A percentile compares a stretch with the other conserved stretches of the same genome.
Conservation (phyloP, 2,113 vertebrate genomes). For the Gadus macrocephalus region DNA sequence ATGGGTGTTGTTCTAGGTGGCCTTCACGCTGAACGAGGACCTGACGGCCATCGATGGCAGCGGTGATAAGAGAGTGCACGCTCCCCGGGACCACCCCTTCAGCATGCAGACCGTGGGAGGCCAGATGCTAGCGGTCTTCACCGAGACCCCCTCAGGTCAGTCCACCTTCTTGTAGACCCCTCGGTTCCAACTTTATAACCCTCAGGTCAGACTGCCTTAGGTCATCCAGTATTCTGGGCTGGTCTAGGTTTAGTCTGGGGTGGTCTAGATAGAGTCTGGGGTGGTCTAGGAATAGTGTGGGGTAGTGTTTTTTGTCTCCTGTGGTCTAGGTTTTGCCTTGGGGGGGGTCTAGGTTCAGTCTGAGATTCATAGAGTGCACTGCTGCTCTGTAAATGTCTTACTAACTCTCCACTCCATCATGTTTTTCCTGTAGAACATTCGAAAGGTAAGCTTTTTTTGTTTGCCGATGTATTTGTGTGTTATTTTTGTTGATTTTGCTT, state of each 20-base stretch:
- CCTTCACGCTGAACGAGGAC: constrained; percentile 95
- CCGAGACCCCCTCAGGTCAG: constrained; percentile 87
- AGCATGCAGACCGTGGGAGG: constrained; percentile 93
- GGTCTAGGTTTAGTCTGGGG: too few relatives aligned
- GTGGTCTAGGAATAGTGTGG: too few relatives aligned
- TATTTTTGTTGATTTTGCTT: constrained; percentile 5
- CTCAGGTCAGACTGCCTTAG: too few relatives aligned
- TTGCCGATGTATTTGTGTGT: not conserved
- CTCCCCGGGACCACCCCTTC: constrained; percentile 93
- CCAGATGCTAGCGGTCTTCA: constrained; percentile 92
- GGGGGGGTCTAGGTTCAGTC: too few relatives aligned
- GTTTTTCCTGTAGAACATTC: constrained; percentile 9
- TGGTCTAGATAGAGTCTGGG: too few relatives aligned
- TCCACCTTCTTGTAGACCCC: constrained; percentile 1
- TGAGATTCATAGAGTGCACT: too few relatives aligned
- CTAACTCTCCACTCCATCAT: too few relatives aligned
- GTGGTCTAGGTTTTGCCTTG: too few relatives aligned
- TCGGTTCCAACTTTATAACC: too few relatives aligned
- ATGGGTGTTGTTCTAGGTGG: constrained; percentile 74
- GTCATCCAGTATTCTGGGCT: too few relatives aligned
- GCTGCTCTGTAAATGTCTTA: too few relatives aligned
- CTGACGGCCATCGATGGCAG: constrained; percentile 84
- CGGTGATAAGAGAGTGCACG: constrained; percentile 84
- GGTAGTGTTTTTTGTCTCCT: too few relatives aligned
- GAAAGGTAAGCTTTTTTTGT: constrained; percentile 45